A percentile compares a stretch with the other conserved stretches of the same genome.
These are phyloP conservation scores for Drosophila malerkotliana DNA, from an alignment of 1,140 invertebrate species.

Conservation along the genomic window DNA sequence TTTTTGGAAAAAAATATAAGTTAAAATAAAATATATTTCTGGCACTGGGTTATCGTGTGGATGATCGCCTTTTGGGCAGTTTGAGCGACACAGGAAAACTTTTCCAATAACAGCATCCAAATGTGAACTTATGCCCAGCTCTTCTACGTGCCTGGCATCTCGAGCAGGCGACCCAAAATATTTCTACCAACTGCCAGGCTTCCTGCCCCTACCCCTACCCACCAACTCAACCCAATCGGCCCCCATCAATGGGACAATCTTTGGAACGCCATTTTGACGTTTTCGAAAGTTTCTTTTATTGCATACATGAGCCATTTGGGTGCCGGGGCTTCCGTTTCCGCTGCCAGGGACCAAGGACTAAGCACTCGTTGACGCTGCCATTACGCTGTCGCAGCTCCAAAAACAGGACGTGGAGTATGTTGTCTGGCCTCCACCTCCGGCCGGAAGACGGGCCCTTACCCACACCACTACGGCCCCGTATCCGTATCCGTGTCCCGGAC, in stretches of 20 bases:
- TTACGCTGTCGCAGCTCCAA: slow-evolving; percentile 68
- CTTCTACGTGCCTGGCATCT: slow-evolving; percentile 68
- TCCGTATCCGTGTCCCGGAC: not conserved
- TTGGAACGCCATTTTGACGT: slow-evolving; percentile 81
- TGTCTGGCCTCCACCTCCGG: slow-evolving; percentile 46
- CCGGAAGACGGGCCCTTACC: not conserved
- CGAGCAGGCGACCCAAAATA: slow-evolving; percentile 32
- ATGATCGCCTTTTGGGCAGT: slow-evolving; percentile 77
- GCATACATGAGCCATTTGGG: slow-evolving; percentile 83
- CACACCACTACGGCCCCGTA: not conserved
- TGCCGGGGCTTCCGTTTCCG: slow-evolving; percentile 70
- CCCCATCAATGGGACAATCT: slow-evolving; percentile 74
- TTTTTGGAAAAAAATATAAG: slow-evolving; percentile 11
- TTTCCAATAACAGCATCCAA: slow-evolving; percentile 80
- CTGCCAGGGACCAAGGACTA: slow-evolving; percentile 24
- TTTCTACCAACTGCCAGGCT: slow-evolving; percentile 2
- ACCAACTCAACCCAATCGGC: slow-evolving; percentile 2
- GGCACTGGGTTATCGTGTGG: slow-evolving; percentile 58
- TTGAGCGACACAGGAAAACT: slow-evolving; percentile 63
- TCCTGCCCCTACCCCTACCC: slow-evolving; percentile 12
- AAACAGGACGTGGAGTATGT: slow-evolving; percentile 36
- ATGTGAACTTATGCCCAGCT: slow-evolving; percentile 71
- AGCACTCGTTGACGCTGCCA: slow-evolving; percentile 75
- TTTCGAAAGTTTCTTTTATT: slow-evolving; percentile 83
- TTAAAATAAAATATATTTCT: slow-evolving; percentile 55